A percentile compares a stretch with the other conserved stretches of the same genome.
These are phyloP conservation scores for Cricetomys ansorgei DNA, from an alignment of 2,113 vertebrate species.

Conservation along the genomic window DNA sequence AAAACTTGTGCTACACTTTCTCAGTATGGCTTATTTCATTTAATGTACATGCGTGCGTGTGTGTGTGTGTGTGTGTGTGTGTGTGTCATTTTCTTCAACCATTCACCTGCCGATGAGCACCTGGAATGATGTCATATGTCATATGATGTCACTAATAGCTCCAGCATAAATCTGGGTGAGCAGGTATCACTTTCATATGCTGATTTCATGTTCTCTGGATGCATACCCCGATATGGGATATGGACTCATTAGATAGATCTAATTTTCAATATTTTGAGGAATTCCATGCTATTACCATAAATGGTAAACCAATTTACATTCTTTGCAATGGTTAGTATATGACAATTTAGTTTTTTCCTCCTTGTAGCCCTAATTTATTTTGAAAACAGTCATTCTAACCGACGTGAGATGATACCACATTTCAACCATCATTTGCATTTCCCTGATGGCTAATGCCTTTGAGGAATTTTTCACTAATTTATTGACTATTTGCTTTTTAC, in stretches of 20 bases:
- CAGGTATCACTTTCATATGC: neutral
- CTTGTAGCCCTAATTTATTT: neutral
- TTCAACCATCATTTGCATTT: neutral
- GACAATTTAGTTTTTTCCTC: neutral
- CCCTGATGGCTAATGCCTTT: neutral
- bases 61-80: no score
- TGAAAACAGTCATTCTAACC: neutral
- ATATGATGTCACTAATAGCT: neutral
- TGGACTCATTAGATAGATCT: neutral
- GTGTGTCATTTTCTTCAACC: neutral
- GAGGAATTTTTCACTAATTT: neutral
- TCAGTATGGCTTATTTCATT: neutral
- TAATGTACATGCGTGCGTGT: neutral
- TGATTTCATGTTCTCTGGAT: neutral
- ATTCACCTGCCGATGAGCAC: neutral
- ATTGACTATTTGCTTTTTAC: neutral
- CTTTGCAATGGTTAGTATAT: neutral
- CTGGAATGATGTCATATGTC: neutral
- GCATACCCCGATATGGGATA: neutral
- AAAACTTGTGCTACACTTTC: neutral
- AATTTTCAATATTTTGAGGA: neutral
- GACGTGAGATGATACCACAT: neutral
- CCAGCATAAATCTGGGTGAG: neutral
- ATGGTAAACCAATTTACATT: neutral
- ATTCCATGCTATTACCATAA: neutral